Conservation (phyloP, 2,797 vertebrate genomes). For the Enteromius argenteus region DNA sequence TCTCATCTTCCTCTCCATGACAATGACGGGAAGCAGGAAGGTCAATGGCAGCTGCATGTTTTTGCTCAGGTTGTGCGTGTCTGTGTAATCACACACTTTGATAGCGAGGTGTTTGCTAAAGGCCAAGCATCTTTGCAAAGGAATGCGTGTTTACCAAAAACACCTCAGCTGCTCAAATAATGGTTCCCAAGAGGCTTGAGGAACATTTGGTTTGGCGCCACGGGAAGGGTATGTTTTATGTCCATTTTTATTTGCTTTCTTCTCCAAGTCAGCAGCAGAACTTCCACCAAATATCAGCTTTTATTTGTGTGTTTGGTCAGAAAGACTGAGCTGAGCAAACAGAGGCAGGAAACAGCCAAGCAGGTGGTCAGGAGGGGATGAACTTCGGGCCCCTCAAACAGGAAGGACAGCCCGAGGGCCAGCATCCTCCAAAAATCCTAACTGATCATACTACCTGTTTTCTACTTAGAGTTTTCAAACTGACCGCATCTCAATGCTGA, state of each 20-base stretch:
- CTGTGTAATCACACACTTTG: slow-evolving; percentile 6
- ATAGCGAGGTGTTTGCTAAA: slow-evolving; percentile 8
- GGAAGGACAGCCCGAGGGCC: slow-evolving; percentile 66
- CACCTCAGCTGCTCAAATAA: not conserved
- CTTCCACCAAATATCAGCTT: slow-evolving; percentile 12
- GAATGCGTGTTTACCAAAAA: slow-evolving; percentile 34
- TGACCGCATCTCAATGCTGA: not conserved
- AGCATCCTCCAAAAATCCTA: slow-evolving; percentile 40
- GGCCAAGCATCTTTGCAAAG: not conserved
- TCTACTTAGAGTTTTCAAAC: not conserved
- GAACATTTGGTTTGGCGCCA: slow-evolving; percentile 9
- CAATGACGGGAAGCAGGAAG: slow-evolving; percentile 32
- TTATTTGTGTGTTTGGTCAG: slow-evolving; percentile 57
- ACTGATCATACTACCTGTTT: not conserved
- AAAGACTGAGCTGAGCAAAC: slow-evolving; percentile 78
- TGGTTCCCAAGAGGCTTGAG: not conserved
- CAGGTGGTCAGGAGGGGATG: slow-evolving; percentile 71
- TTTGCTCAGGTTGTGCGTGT: not conserved
- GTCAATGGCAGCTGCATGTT: slow-evolving; percentile 19
- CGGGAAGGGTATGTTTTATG: slow-evolving; percentile 26
- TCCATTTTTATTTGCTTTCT: slow-evolving; percentile 16
- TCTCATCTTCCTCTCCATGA: slow-evolving; percentile 10
- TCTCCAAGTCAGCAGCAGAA: not conserved
- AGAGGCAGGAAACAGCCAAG: slow-evolving; percentile 71
- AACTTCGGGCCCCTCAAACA: slow-evolving; percentile 71